Evolutionary conservation across 2,113 vertebrate genomes (phyloP), one percentile per base, ranked within the genome.

Genomic region (Phaetusa simplex): DNA sequence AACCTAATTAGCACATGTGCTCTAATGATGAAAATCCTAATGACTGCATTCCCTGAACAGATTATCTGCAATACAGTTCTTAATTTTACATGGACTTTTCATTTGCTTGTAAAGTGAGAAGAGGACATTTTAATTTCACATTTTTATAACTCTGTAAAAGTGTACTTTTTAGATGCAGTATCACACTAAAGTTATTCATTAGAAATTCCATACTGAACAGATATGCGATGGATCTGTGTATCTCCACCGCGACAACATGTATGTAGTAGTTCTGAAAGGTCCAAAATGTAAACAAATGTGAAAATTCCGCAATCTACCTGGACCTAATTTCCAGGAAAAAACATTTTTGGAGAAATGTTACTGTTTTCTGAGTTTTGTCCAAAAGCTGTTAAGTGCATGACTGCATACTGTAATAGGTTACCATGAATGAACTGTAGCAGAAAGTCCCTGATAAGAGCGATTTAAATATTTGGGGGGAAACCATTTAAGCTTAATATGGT

Each of bases 151-250:
- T n/a, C 10, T 65, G 34, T 77, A 42, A 19, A 86, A 47, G 13
- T 53, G 23, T 69, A 7, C 30, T 67, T 67, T 61, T 26, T 55
- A 55, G 53, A 47, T 55, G 20, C 29, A 49, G 30, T 32, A 27
- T 36, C 29, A 30, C 27, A 36, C 22, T 70, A 12, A 6, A 49
- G 14, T 45, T 86, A 53, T 13, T 82, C 24, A 45, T 66, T n/a
- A 73, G n/a, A 61, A 81, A 74, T 81, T 81, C 61, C 5, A 0
- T 53, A n/a, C 29, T 67, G 34, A 80, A 47, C 34, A 5, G 47
- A 32, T 11, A 42, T 36, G 13, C 0, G 0, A 42, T 36, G 8
- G 34, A 34, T 62, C 18, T 50, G 7, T 36, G 8, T 61, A 4
- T 18, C 17, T 45, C 43, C 43, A 45, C 43, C 43, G 17, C 14